phyloP scores from a whole-genome alignment of 1,140 invertebrate genomes.

The Zelostemma sp. region DNA sequence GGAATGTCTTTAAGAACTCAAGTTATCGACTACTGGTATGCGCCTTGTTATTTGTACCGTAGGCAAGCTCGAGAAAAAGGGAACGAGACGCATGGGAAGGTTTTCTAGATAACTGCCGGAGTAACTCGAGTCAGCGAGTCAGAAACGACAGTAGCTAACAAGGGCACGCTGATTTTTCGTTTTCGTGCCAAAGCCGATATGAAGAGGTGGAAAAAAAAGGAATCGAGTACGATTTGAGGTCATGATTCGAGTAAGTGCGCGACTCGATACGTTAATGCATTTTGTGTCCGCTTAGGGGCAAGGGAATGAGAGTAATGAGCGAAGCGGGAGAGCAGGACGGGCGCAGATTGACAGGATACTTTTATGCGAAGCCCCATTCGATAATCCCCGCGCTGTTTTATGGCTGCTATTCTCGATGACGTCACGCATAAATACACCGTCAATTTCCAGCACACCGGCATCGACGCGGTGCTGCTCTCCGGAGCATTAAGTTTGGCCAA shows the following conservation, averaged over 20 bases:
- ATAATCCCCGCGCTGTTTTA: constrained; percentile 63
- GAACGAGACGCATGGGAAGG: constrained; percentile 39
- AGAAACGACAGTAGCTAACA: background rate
- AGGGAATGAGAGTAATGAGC: constrained; percentile 12
- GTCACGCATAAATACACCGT: constrained; percentile 52
- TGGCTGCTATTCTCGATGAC: constrained; percentile 55
- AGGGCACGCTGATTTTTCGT: background rate
- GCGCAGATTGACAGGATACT: constrained; percentile 62
- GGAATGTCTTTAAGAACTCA: constrained; percentile 49
- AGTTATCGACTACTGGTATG: constrained; percentile 58
- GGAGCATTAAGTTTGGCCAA: constrained; percentile 1
- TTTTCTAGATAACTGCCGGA: constrained; percentile 19
- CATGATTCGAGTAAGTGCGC: no score
- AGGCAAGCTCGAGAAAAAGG: constrained; percentile 38
- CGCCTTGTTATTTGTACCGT: constrained; percentile 45
- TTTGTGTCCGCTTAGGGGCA: constrained; percentile 9
- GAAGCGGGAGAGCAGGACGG: constrained; percentile 7
- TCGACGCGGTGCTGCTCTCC: background rate
- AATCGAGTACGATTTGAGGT: no score
- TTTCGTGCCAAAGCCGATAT: no score
- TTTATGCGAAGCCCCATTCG: constrained; percentile 63
- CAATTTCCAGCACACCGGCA: constrained; percentile 14
- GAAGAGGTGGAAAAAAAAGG: no score
- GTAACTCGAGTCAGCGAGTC: background rate
- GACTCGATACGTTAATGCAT: constrained; percentile 10